A percentile compares a stretch with the other conserved stretches of the same genome.
Evolutionary conservation across 2,888 invertebrate genomes (phyloP).

Genomic region (Drosophila putrida): DNA sequence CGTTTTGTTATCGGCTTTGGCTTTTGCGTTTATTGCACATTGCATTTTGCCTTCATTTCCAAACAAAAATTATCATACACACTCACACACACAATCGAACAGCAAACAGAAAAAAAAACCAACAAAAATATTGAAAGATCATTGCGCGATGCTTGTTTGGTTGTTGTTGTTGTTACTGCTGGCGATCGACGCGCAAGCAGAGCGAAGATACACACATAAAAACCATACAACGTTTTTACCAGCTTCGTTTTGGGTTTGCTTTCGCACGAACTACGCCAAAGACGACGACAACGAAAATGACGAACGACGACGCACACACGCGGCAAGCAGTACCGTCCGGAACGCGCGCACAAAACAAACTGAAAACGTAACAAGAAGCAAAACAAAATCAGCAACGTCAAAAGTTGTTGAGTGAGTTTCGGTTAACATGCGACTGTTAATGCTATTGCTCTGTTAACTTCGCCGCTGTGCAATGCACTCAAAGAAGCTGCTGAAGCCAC

Average conservation of each 20-base stretch:
- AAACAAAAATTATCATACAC: constrained; percentile 16
- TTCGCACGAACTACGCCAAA: constrained; percentile 43
- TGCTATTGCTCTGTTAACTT: constrained; percentile 33
- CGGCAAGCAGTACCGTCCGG: constrained; percentile 51
- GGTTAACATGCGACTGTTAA: constrained; percentile 48
- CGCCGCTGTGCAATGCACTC: constrained; percentile 3
- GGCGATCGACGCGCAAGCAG: constrained; percentile 48
- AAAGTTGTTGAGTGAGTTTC: constrained; percentile 46
- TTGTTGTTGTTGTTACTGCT: constrained; percentile 16
- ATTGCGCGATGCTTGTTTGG: constrained; percentile 39
- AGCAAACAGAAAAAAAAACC: constrained; percentile 55
- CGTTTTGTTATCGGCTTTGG: constrained; percentile 19
- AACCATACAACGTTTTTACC: constrained; percentile 56
- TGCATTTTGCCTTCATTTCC: constrained; percentile 33
- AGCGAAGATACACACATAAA: constrained; percentile 24
- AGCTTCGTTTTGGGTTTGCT: constrained; percentile 53
- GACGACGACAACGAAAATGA: constrained; percentile 15
- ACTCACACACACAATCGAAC: constrained; percentile 27
- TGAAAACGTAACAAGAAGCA: constrained; percentile 41
- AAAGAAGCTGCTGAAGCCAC: background rate
- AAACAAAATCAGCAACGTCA: constrained; percentile 38
- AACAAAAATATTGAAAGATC: constrained; percentile 69
- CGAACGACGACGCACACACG: constrained; percentile 30
- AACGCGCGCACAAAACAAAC: constrained; percentile 70
- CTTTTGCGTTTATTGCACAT: constrained; percentile 20